Evolutionary conservation across 2,113 vertebrate species (phyloP).

Genomic region (Tupaia chinensis): DNA sequence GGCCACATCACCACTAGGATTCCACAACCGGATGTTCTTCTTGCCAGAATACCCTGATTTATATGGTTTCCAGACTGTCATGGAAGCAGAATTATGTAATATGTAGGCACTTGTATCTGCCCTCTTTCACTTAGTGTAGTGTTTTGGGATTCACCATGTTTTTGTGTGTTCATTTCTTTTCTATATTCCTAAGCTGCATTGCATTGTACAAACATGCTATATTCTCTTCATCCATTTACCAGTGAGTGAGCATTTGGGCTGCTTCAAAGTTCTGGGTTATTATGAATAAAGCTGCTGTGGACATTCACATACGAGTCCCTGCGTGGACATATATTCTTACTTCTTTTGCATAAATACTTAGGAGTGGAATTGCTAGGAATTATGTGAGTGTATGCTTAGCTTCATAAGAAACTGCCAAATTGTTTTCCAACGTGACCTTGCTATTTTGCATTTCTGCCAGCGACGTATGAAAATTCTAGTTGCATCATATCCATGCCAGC

Average conservation of each 20-base stretch:
- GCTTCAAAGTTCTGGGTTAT: background rate
- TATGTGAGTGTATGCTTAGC: background rate
- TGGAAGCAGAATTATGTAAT: background rate
- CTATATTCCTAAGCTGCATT: background rate
- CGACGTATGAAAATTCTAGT: background rate
- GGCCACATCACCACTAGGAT: too few species aligned
- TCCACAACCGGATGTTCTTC: background rate
- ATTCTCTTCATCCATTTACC: background rate
- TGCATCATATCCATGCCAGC: background rate
- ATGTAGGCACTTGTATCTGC: background rate
- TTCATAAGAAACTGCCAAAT: background rate
- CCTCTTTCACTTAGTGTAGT: background rate
- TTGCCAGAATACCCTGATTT: background rate
- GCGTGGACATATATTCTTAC: background rate
- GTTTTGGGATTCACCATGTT: background rate
- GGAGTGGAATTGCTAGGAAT: background rate
- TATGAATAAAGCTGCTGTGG: background rate
- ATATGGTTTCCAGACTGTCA: background rate
- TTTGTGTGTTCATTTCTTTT: background rate
- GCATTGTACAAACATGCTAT: background rate
- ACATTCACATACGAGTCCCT: background rate
- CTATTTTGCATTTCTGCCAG: background rate
- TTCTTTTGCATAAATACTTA: slow-evolving; percentile 10
- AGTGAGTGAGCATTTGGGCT: background rate
- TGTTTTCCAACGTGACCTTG: background rate